Evolutionary conservation across 1,140 invertebrate species (phyloP), one percentile per base, ranked within the genome.

Genomic region (Cydia splendana): DNA sequence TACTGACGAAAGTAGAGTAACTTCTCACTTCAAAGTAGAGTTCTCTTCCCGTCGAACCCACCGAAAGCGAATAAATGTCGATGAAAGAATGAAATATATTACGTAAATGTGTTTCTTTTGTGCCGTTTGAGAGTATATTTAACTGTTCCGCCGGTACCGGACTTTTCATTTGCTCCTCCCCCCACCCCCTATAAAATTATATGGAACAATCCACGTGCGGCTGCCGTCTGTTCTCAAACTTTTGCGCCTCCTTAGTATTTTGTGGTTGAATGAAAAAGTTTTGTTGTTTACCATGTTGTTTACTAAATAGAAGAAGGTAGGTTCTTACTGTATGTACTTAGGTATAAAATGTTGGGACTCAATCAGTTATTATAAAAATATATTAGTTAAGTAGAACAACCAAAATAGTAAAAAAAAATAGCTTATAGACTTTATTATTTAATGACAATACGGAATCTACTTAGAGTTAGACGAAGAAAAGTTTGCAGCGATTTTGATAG

Each of bases 61-160:
- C 81, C 75, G 77, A 75, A 71, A 77, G 77, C 78, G 78, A 85
- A 78, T 38, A 51, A 78, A 78, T 76, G 75, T 73, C 77, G 71
- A 76, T 79, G 75, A 77, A 80, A 76, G 81, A 80, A 82, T 80
- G 80, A 80, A 79, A 82, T 82, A 82, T 84, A 81, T 84, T 81
- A 81, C 71, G 77, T 80, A 84, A 82, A 84, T 81, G 80, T 81
- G 78, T 83, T 80, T 80, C 83, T 83, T 82, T 85, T 85, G 84
- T 85, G 80, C 76, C 78, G 78, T 80, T 77, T 81, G 78, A 78
- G 76, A 78, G 78, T 77, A 80, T 82, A 82, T 81, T 83, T 80
- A 84, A 86, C 81, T 78, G 81, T 83, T 80, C 71, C 75, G 78
- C 62, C 67, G 34, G 79, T 34, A 78, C 76, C 65, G 82, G 81